phyloP scores from a whole-genome alignment of 2,797 vertebrate species.

The Rhinatrema bivittatum region DNA sequence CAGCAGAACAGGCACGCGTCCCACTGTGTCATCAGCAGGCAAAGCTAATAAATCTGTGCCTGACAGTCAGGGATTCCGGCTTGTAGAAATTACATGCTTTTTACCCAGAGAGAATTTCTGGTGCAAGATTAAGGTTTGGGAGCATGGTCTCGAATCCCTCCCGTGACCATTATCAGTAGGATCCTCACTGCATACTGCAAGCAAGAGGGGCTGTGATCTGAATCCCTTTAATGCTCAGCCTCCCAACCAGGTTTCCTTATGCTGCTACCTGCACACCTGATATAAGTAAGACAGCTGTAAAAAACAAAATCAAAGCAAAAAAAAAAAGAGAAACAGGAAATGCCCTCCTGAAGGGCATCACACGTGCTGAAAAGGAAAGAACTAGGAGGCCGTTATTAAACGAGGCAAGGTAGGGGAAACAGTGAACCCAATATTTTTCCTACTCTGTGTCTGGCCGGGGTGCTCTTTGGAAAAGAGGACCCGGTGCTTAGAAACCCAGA shows the following conservation, averaged over 20 bases:
- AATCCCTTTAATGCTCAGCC: conserved; percentile 25
- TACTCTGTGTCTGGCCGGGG: too few relatives aligned
- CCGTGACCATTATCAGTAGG: conserved; percentile 41
- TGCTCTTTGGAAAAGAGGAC: too few relatives aligned
- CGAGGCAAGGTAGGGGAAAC: too few relatives aligned
- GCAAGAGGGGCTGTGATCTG: conserved; percentile 24
- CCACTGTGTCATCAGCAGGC: conserved; percentile 19
- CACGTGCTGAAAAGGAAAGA: conserved; percentile 1
- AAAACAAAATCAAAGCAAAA: conserved; percentile 13
- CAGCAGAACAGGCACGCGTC: conserved; percentile 21
- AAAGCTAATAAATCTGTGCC: conserved; percentile 40
- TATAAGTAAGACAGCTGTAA: conserved; percentile 31
- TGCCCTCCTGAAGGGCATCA: background rate
- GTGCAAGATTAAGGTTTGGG: conserved; percentile 48
- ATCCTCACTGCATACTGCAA: conserved; percentile 26
- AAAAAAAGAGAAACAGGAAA: conserved; percentile 9
- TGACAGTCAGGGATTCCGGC: conserved; percentile 33
- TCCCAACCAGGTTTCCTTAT: conserved; percentile 16
- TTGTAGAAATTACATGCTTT: conserved; percentile 47
- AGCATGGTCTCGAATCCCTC: conserved; percentile 45
- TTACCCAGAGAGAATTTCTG: conserved; percentile 40
- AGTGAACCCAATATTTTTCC: too few relatives aligned
- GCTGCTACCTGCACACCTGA: conserved; percentile 24
- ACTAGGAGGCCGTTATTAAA: too few relatives aligned
- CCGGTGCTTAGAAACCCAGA: too few relatives aligned